Evolutionary conservation across 2,113 vertebrate species (phyloP), one percentile per base, ranked within the genome.

Genomic region (Cygnus buccinator): DNA sequence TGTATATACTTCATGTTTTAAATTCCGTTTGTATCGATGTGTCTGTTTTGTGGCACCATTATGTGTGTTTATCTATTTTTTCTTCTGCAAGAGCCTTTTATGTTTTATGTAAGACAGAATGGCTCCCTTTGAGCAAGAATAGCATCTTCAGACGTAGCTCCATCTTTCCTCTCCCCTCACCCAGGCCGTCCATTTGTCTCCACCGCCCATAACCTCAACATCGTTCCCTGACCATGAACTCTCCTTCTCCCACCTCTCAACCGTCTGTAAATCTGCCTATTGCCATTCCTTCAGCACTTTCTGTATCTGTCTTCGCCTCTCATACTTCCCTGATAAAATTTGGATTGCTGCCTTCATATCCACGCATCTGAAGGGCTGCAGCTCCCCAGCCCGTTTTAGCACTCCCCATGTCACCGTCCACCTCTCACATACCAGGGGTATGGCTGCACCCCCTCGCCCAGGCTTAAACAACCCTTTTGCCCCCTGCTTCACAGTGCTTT

Each of bases 1-100:
- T 81, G 13, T 66, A 39, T 81, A 65, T 73, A 67, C 48, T 90
- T 91, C 81, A 91, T 13, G 1, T 87, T 96, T 93, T 89, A 87
- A 93, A 92, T 91, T 95, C 74, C 59, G 1, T 94, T 96, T 93
- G 59, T 97, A 93, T 94, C 1, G 61, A 93, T 91, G 50, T 41
- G 54, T 91, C 82, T 84, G 59, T 59, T 95, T 97, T 88, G 71
- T 93, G 90, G 57, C 66, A 94, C 83, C 52, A 16, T 95, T 68
- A 74, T 58, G 52, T 86, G 57, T 23, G n/a, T 74, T 84, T 77
- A 29, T 89, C 76, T 81, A 3, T 72, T 82, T 84, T 90, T 83
- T 61, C 20, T 91, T 87, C 73, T 76, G 37, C 43, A 77, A 31
- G 28, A 46, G 11, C 74, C 58, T 90, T 74, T 74, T 87, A 44